Percentiles rank a stretch among this genome's conserved stretches.
Conservation (phyloP, 2,888 invertebrate species). For the Chrysina gloriosa region DNA sequence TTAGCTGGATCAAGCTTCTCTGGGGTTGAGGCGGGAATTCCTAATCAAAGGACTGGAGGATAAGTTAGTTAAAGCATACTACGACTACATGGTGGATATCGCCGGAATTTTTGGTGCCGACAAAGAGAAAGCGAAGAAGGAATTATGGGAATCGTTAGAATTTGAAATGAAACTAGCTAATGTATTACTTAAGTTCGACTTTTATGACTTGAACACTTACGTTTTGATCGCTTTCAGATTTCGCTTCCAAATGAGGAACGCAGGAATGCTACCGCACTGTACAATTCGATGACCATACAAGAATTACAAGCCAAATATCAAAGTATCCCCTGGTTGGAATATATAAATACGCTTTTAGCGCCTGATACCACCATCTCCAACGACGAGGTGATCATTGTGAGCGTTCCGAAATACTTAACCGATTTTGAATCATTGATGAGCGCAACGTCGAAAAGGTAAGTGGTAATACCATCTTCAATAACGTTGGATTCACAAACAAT, state of each 20-base stretch:
- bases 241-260: slow-evolving; percentile 90
- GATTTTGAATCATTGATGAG: slow-evolving; percentile 74
- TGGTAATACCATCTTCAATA: neutral
- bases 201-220: neutral
- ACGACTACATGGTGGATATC: slow-evolving; percentile 88
- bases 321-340: slow-evolving; percentile 83
- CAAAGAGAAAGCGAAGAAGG: slow-evolving; percentile 72
- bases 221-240: slow-evolving; percentile 69
- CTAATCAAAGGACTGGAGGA: slow-evolving; percentile 84
- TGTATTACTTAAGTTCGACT: slow-evolving; percentile 69
- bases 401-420: slow-evolving; percentile 83
- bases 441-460: slow-evolving; percentile 71
- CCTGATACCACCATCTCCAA: slow-evolving; percentile 71
- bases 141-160: slow-evolving; percentile 82
- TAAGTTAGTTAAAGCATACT: slow-evolving; percentile 87
- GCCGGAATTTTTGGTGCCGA: slow-evolving; percentile 88
- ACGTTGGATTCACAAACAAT: neutral
- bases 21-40: slow-evolving; percentile 88
- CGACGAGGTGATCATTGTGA: slow-evolving; percentile 84
- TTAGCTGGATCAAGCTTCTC: slow-evolving; percentile 88
- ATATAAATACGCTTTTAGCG: slow-evolving; percentile 84
- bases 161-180: slow-evolving; percentile 94
- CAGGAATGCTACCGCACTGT: slow-evolving; percentile 89
- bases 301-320: slow-evolving; percentile 82
- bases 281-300: slow-evolving; percentile 89